A percentile compares a stretch with the other conserved stretches of the same genome.
These are phyloP conservation scores for Aproaerema taeniolella DNA, from an alignment of 2,888 invertebrate genomes.

Conservation along the genomic window DNA sequence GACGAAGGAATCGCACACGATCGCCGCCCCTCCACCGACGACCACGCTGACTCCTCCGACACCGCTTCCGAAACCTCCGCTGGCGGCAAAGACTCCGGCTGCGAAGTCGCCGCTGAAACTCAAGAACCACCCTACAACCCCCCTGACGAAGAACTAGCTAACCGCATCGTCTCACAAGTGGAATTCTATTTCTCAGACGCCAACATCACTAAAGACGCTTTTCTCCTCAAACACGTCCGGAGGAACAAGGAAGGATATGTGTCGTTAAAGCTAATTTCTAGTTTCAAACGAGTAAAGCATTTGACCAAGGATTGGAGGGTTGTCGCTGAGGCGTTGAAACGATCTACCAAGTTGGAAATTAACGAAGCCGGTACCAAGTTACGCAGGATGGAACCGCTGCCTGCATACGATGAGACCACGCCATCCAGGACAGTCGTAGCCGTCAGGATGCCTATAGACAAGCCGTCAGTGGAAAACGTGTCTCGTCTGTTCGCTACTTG, in stretches of 20 bases:
- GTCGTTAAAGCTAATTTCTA: conserved; percentile 94
- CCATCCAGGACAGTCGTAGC: conserved; percentile 95
- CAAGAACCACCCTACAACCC: conserved; percentile 80
- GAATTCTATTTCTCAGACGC: conserved; percentile 98
- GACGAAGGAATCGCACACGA: conserved; percentile 67
- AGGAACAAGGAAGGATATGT: conserved; percentile 97
- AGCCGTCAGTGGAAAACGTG: conserved; percentile 92
- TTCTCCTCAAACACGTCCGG: conserved; percentile 94
- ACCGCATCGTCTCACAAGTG: conserved; percentile 90
- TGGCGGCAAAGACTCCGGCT: conserved; percentile 82
- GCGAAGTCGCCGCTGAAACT: conserved; percentile 77
- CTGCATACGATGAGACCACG: conserved; percentile 94
- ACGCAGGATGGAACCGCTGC: conserved; percentile 88
- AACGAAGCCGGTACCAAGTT: conserved; percentile 95
- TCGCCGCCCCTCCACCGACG: conserved; percentile 73
- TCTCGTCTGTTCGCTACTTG: conserved; percentile 92
- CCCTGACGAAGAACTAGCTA: conserved; percentile 86
- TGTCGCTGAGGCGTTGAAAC: conserved; percentile 89
- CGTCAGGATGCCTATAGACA: conserved; percentile 89
- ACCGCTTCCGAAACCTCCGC: conserved; percentile 80
- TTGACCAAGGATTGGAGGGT: conserved; percentile 96
- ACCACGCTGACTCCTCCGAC: conserved; percentile 82
- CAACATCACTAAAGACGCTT: conserved; percentile 96
- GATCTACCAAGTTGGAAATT: conserved; percentile 89
- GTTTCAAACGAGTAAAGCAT: conserved; percentile 96